A percentile compares a stretch with the other conserved stretches of the same genome.
phyloP scores from a whole-genome alignment of 1,140 invertebrate species.

The Steinernema khuongi region DNA sequence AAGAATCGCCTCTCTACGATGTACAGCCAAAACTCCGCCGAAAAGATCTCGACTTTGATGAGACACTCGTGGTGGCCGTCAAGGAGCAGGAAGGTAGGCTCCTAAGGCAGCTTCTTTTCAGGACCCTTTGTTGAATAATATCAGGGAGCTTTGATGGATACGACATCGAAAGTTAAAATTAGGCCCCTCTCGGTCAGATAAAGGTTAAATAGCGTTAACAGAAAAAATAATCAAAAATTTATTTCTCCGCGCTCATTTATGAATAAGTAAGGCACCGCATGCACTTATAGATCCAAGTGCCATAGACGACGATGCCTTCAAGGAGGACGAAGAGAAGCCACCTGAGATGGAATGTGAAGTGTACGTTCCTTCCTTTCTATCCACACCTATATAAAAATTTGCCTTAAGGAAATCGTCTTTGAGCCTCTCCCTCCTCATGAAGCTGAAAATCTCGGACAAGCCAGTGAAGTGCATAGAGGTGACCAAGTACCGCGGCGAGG shows the following conservation, averaged over 20 bases:
- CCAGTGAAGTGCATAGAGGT: slow-evolving; percentile 5
- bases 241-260: no score
- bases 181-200: no score
- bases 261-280: no score
- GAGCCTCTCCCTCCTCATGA: background rate
- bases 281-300: no score
- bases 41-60: background rate
- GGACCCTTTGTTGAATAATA: no score
- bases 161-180: no score
- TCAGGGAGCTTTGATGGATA: no score
- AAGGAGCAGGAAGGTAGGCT: background rate
- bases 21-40: background rate
- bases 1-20: background rate
- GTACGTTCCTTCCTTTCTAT: background rate
- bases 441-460: slow-evolving; percentile 2
- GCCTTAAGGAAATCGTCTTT: background rate
- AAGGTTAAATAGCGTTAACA: no score
- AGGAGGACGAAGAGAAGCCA: background rate
- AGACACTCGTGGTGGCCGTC: background rate
- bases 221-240: no score
- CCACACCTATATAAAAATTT: background rate
- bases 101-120: background rate
- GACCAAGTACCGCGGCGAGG: background rate
- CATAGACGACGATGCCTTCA: background rate
- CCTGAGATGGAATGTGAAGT: slow-evolving; percentile 1